Conservation (phyloP, 2,113 vertebrate genomes). For the Crotalus horridus region DNA sequence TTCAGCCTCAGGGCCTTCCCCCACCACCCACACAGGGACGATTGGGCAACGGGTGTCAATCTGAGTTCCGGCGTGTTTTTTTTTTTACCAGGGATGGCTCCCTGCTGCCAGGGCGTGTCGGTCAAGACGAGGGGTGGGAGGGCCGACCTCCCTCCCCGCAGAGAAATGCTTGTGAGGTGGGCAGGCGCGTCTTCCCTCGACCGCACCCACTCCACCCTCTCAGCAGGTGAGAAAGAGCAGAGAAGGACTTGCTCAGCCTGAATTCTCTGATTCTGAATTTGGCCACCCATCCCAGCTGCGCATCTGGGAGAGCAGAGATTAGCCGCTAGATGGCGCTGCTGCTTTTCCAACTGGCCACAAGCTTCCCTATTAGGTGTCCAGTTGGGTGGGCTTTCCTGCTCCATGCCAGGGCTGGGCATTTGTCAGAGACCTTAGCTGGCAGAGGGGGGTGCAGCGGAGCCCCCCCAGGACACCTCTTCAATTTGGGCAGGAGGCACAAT, state of each 20-base stretch:
- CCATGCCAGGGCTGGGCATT: not conserved
- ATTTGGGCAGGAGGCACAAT: not conserved
- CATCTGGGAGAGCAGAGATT: not conserved
- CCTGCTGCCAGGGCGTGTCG: not conserved
- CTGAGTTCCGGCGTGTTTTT: not conserved
- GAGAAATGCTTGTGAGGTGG: not conserved
- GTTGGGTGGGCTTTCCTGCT: not conserved
- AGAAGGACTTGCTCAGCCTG: not conserved
- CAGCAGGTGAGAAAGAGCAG: not conserved
- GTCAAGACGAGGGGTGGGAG: not conserved
- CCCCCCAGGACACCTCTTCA: not conserved
- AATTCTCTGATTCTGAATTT: not conserved
- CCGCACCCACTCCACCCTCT: not conserved
- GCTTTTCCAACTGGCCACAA: not conserved
- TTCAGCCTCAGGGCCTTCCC: not conserved
- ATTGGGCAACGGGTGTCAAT: not conserved
- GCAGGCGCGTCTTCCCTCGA: not conserved
- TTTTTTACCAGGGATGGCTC: not conserved
- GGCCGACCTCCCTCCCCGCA: not conserved
- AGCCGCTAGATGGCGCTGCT: not conserved
- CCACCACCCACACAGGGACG: not conserved
- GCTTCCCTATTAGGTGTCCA: not conserved
- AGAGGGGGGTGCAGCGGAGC: not conserved
- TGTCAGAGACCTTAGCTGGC: not conserved
- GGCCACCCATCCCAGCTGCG: not conserved